Conservation (phyloP, 2,888 invertebrate species). For the Helleia helle region DNA sequence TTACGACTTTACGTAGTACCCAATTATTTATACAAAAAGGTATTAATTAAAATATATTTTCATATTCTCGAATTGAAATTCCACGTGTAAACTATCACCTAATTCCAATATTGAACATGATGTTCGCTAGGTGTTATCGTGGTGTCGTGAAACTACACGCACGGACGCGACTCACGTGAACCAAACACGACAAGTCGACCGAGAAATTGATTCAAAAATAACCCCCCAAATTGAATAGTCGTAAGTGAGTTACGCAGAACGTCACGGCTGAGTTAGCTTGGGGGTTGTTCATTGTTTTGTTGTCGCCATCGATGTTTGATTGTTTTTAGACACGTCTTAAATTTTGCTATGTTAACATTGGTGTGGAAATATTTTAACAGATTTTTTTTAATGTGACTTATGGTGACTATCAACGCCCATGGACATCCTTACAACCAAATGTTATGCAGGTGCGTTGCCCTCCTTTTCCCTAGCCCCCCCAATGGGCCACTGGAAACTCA, state of each 20-base stretch:
- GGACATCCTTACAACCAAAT: no score
- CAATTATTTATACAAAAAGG: no score
- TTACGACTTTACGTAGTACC: no score
- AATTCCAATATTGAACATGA: background rate
- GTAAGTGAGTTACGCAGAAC: constrained; percentile 32
- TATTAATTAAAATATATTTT: no score
- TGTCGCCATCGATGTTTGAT: constrained; percentile 3
- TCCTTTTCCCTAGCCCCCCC: no score
- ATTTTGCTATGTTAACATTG: no score
- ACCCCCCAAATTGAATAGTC: constrained; percentile 36
- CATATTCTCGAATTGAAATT: no score
- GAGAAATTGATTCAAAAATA: constrained; percentile 39
- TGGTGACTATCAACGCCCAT: no score
- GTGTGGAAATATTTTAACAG: background rate
- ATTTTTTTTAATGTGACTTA: no score
- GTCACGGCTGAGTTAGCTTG: constrained; percentile 25
- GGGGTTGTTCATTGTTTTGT: constrained; percentile 19
- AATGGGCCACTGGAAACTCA: no score
- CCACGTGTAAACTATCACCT: no score
- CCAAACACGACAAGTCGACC: constrained; percentile 29
- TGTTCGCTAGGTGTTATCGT: constrained; percentile 10
- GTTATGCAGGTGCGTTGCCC: no score
- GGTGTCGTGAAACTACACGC: constrained; percentile 26
- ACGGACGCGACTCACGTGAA: constrained; percentile 25
- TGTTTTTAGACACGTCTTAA: background rate